Base-by-base conservation (phyloP, 2,888 invertebrate genomes). In the Laspeyria flexula region DNA sequence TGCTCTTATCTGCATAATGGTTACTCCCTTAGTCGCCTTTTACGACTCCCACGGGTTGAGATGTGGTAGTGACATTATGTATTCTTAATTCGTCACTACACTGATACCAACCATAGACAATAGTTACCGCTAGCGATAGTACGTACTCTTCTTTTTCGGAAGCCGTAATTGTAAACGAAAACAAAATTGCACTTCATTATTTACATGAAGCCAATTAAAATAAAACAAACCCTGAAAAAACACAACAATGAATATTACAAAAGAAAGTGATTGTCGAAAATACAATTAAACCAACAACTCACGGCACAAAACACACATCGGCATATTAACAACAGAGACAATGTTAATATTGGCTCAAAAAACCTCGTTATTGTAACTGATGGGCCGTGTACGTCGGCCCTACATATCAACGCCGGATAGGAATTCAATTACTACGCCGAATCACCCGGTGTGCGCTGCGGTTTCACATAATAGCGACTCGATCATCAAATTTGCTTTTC, bases 401-500 rank as follows among this genome's bases (percentile, higher is more conserved):
- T 55, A 68, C 64, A 67, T 65, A 61, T 65, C 60, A 66, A 47
- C 55, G 56, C 27, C 48, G 46, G 55, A 66, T 60, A 62, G 59
- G 69, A 71, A 75, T 71, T 73, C 65, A 73, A 75, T 75, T 75
- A 75, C 55, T 37, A 52, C 53, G 45, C 47, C 46, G 52, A 66
- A 73, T 71, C 61, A 67, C 57, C 55, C 60, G 44, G 55, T 58
- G 55, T 60, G 52, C 60, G 60, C 48, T 63, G 68, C 51, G 63
- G 65, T 59, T 58, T 49, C 56, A 60, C 62, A 63, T 60, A 49
- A 68, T 63, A 61, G 63, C 52, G 45, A 34, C 38, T 49, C 45
- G 43, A 62, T 60, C 35, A 52, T 53, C 56, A 30, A 46, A 50
- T 39, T 53, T 43, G 39, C 45, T 49, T 49, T 43, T 23, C 34